Conservation (phyloP, 2,797 vertebrate genomes). For the Numenius phaeopus region DNA sequence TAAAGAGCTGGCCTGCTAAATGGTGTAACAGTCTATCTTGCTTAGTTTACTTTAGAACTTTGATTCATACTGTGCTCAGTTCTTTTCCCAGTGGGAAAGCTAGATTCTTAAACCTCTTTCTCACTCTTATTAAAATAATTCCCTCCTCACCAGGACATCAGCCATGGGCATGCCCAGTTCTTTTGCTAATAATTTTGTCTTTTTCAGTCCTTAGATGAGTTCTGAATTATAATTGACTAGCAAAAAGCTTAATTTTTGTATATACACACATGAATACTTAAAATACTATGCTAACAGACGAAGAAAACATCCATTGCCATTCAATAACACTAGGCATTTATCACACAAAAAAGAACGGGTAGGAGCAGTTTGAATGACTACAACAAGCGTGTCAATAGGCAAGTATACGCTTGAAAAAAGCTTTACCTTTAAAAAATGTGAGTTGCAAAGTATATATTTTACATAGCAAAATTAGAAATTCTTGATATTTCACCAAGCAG, state of each 20-base stretch:
- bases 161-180: slow-evolving; percentile 69
- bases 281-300: background rate
- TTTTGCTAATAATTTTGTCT: slow-evolving; percentile 74
- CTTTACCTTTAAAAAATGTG: background rate
- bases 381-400: background rate
- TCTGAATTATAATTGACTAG: slow-evolving; percentile 59
- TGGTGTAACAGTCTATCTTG: slow-evolving; percentile 68
- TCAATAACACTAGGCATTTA: background rate
- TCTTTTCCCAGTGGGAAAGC: slow-evolving; percentile 75
- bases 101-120: slow-evolving; percentile 71
- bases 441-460: background rate
- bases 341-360: background rate
- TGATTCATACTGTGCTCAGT: slow-evolving; percentile 74
- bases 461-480: background rate
- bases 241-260: slow-evolving; percentile 41
- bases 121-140: slow-evolving; percentile 78
- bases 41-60: slow-evolving; percentile 78
- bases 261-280: background rate
- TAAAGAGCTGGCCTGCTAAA: slow-evolving; percentile 68
- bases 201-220: slow-evolving; percentile 47
- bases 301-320: background rate
- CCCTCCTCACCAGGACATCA: slow-evolving; percentile 71
- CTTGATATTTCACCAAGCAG: background rate
- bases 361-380: background rate
- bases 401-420: background rate